These are phyloP conservation scores for Gorsachius magnificus DNA, from an alignment of 2,797 vertebrate species.

Conservation along the genomic window DNA sequence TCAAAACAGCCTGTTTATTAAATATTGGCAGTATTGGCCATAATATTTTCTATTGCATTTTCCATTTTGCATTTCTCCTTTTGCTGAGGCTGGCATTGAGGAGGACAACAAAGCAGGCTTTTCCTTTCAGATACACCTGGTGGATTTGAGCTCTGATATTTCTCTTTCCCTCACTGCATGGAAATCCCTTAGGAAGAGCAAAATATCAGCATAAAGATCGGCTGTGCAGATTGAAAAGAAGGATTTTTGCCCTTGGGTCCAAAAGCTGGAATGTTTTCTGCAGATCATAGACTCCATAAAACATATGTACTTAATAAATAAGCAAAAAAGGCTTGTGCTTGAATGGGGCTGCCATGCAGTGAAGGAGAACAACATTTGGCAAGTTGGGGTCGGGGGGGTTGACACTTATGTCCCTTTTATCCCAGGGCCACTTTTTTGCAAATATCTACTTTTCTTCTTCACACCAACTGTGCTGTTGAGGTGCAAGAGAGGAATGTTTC, in stretches of 20 bases:
- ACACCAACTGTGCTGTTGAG: neutral
- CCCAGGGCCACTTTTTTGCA: neutral
- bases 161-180: neutral
- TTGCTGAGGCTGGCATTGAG: neutral
- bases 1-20: neutral
- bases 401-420: neutral
- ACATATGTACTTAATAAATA: constrained; percentile 67
- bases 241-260: constrained; percentile 60
- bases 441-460: neutral
- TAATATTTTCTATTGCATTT: neutral
- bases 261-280: constrained; percentile 47
- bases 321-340: constrained; percentile 39
- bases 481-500: neutral
- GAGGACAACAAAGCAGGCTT: neutral
- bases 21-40: neutral
- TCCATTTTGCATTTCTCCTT: neutral
- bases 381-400: neutral
- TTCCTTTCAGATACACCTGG: constrained; percentile 29
- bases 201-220: constrained; percentile 17
- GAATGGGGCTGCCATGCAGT: neutral
- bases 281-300: constrained; percentile 37
- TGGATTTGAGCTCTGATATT: constrained; percentile 10
- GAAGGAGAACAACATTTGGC: neutral
- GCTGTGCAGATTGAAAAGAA: constrained; percentile 37
- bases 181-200: constrained; percentile 51